Evolutionary conservation across 2,113 vertebrate species (phyloP).

Genomic region (Melanerpes aurifrons): DNA sequence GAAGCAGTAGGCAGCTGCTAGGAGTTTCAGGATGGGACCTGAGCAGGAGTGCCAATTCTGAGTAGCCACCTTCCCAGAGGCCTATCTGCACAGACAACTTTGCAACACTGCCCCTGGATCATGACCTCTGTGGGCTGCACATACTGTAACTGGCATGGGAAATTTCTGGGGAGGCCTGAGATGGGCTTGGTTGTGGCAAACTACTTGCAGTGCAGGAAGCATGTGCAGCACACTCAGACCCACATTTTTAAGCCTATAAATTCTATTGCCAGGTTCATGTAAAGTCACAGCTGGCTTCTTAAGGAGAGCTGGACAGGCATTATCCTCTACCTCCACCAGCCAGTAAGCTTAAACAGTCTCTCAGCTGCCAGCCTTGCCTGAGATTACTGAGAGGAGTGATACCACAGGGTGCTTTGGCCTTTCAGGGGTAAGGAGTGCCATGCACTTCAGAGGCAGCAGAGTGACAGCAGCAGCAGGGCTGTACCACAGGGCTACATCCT

Average conservation of each 20-base stretch:
- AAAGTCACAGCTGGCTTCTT: not conserved
- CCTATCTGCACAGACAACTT: not conserved
- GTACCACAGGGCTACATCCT: not conserved
- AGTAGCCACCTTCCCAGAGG: rapidly evolving
- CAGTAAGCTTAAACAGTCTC: not conserved
- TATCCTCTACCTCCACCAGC: not conserved
- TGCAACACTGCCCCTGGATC: not conserved
- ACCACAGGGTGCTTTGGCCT: not conserved
- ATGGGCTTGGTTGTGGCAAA: not conserved
- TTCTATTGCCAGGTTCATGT: not conserved
- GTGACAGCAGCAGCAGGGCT: slow-evolving; percentile 5
- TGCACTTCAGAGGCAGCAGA: not conserved
- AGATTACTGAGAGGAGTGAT: not conserved
- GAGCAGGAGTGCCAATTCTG: not conserved
- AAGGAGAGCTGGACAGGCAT: rapidly evolving
- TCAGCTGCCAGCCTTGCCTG: not conserved
- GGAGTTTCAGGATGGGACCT: not conserved
- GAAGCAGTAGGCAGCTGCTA: not conserved
- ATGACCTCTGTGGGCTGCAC: not conserved
- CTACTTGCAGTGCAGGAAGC: not conserved
- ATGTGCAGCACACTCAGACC: not conserved
- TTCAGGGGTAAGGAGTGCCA: not conserved
- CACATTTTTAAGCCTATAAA: not conserved
- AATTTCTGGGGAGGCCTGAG: not conserved
- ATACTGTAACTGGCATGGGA: rapidly evolving